Percentiles rank a stretch among this genome's conserved stretches.
Conservation (phyloP, 2,113 vertebrate species). For the Alligator mississippiensis region DNA sequence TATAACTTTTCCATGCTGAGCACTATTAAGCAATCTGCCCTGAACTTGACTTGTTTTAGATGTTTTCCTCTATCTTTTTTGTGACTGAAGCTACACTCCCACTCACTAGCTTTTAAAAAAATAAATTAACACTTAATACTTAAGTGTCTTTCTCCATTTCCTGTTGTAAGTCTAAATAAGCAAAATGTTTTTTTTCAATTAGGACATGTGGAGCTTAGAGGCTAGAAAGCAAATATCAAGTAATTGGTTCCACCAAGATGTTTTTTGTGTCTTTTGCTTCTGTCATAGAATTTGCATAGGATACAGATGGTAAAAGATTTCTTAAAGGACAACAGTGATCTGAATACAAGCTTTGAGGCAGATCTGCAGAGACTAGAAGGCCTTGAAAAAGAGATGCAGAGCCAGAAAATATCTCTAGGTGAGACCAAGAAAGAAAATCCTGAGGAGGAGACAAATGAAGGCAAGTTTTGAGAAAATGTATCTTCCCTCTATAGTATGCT, state of each 20-base stretch:
- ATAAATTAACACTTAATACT: background rate
- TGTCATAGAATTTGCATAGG: background rate
- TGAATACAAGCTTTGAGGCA: slow-evolving; percentile 3
- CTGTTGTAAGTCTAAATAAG: background rate
- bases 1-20: background rate
- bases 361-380: background rate
- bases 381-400: background rate
- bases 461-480: background rate
- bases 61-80: background rate
- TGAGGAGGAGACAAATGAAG: background rate
- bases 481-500: background rate
- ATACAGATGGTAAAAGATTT: slow-evolving; percentile 1
- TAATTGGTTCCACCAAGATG: background rate
- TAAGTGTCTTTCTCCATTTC: background rate
- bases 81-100: background rate
- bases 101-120: background rate
- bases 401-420: background rate
- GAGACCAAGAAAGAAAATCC: background rate
- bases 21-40: background rate
- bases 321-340: slow-evolving; percentile 10
- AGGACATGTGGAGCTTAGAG: background rate
- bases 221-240: background rate
- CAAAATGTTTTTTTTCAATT: too few relatives aligned
- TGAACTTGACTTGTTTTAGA: background rate
- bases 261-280: slow-evolving; percentile 1